Percentiles rank a stretch among this genome's conserved stretches.
Conservation (phyloP, 2,113 vertebrate genomes). For the Bufo bufo region DNA sequence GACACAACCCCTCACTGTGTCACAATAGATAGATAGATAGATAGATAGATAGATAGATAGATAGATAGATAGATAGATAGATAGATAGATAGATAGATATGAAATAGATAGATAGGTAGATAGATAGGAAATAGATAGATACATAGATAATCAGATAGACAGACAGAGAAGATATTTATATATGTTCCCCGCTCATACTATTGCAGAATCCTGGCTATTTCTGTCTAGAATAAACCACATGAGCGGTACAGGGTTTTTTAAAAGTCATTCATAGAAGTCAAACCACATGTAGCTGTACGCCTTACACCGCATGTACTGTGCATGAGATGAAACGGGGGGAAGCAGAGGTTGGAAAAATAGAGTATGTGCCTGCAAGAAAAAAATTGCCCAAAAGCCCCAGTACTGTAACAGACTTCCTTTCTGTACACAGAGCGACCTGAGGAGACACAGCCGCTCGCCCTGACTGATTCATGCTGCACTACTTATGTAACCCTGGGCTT, state of each 20-base stretch:
- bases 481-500: background rate
- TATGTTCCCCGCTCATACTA: background rate
- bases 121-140: background rate
- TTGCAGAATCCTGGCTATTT: conserved; percentile 24
- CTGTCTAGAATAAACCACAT: background rate
- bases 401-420: conserved; percentile 46
- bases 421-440: background rate
- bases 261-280: conserved; percentile 37
- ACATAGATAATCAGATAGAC: background rate
- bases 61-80: too few relatives aligned
- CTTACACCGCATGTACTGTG: background rate
- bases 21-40: too few relatives aligned
- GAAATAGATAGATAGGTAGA: too few relatives aligned
- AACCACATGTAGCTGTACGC: conserved; percentile 5
- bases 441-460: background rate
- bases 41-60: too few relatives aligned
- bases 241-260: background rate
- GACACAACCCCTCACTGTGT: too few relatives aligned
- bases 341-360: conserved; percentile 38
- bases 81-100: too few relatives aligned
- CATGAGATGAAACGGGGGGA: background rate
- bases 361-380: conserved; percentile 15
- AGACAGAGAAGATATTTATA: background rate
- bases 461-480: background rate
- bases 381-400: conserved; percentile 54